These are phyloP conservation scores for Conger conger DNA, from an alignment of 2,113 vertebrate genomes.

Conservation along the genomic window DNA sequence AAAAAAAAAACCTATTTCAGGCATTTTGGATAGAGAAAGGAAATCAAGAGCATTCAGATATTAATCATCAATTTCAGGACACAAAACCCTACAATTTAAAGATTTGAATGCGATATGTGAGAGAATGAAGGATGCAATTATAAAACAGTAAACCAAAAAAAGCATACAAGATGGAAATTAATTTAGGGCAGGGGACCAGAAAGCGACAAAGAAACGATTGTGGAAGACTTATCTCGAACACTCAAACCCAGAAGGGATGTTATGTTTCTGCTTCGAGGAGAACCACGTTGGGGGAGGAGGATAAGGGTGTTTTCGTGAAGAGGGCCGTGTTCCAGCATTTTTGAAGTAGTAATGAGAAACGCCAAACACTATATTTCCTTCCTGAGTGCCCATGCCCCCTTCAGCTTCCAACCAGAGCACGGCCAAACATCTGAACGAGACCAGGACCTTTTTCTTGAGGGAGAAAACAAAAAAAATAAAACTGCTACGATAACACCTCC, in stretches of 20 bases:
- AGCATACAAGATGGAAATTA: neutral
- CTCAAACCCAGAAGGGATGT: neutral
- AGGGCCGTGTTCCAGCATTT: neutral
- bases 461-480: neutral
- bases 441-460: neutral
- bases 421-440: no score
- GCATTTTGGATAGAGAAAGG: no score
- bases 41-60: no score
- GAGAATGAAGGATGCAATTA: no score
- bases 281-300: neutral
- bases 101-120: no score
- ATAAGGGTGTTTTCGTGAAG: neutral
- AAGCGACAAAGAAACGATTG: neutral
- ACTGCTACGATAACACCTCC: no score
- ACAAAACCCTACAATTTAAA: no score
- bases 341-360: constrained; percentile 2
- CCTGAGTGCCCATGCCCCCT: neutral
- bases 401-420: neutral
- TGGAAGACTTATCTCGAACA: neutral
- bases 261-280: neutral
- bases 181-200: neutral
- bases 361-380: neutral
- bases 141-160: neutral
- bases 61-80: no score
- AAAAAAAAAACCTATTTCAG: no score